phyloP scores from a whole-genome alignment of 2,797 vertebrate genomes.

The Bradypus variegatus region DNA sequence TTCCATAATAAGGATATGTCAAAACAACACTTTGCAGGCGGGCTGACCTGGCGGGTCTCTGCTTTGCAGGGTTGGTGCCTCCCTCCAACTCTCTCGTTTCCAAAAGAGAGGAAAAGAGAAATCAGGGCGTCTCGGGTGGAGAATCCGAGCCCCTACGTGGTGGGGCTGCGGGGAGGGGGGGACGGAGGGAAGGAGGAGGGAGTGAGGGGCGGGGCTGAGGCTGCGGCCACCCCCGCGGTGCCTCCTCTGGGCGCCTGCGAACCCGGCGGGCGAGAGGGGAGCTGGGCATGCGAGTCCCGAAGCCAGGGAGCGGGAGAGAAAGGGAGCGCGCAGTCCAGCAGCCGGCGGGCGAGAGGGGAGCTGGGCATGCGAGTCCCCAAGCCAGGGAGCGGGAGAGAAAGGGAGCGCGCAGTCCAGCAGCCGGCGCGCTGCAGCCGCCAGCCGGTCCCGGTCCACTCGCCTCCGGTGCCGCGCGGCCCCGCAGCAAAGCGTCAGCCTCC shows the following conservation, averaged over 20 bases:
- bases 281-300: not conserved
- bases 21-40: slow-evolving; percentile 60
- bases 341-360: not conserved
- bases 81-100: slow-evolving; percentile 66
- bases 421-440: not conserved
- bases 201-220: slow-evolving; percentile 27
- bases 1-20: slow-evolving; percentile 71
- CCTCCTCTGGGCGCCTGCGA: not conserved
- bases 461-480: slow-evolving; percentile 12
- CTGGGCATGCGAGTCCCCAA: not conserved
- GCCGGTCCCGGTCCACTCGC: not conserved
- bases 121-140: slow-evolving; percentile 33
- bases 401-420: not conserved
- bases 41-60: slow-evolving; percentile 34
- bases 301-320: not conserved
- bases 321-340: not conserved
- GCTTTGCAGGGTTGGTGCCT: slow-evolving; percentile 46
- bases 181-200: slow-evolving; percentile 16
- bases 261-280: not conserved
- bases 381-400: not conserved
- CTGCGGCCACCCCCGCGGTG: slow-evolving; percentile 7
- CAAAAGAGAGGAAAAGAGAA: slow-evolving; percentile 64
- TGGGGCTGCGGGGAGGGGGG: slow-evolving; percentile 36
- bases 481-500: slow-evolving; percentile 2
- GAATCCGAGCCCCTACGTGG: slow-evolving; percentile 56